Base-by-base conservation (phyloP, 2,113 vertebrate species). In the Ailurus styani region DNA sequence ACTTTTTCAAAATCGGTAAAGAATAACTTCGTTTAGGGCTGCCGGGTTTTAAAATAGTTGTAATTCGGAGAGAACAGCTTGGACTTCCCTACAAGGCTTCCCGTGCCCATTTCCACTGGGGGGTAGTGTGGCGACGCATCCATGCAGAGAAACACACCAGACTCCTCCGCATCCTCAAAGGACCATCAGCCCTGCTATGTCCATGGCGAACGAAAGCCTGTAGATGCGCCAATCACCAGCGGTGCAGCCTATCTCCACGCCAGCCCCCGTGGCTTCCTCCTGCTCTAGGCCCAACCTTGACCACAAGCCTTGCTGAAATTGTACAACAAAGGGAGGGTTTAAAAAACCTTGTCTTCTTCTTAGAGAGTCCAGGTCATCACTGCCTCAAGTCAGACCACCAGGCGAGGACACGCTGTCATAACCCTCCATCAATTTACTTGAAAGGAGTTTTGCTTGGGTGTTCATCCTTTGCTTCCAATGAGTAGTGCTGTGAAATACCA, bases 181-280 rank as follows among this genome's bases (percentile, higher is more conserved):
- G 57, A 60, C 21, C 1, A 1, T 40, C 18, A 25, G 23, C 10
- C 5, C 21, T 2, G 3, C 88, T 60, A 6, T 7, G 29, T 87
- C 13, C 5, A 0, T 2, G 54, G 25, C 9, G 25, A 31, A 4
- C 31, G 1, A 25, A 5, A 50, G 25, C 0, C 11, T 18, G 47
- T 3, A 1, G 45, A 40, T 18, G n/a, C 7, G 50, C 50, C 57
- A 2, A 52, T 31, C 42, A 37, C 34, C 57, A 57, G 52, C 12
- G 0, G 47, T 2, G 23, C 40, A 6, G 13, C 15, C 0, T 9
- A 14, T 21, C 20, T 37, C 87, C 20, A 47, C 2, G 8, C 40
- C 62, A 25, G n/a, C 6, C 64, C 8, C 64, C 5, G 18, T 45
- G 6, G 1, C 3, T 15, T 37, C 55, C 81, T 87, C 34, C 81